Evolutionary conservation across 2,888 invertebrate genomes (phyloP), one percentile per base, ranked within the genome.

Genomic region (Chymomyza procnemis): DNA sequence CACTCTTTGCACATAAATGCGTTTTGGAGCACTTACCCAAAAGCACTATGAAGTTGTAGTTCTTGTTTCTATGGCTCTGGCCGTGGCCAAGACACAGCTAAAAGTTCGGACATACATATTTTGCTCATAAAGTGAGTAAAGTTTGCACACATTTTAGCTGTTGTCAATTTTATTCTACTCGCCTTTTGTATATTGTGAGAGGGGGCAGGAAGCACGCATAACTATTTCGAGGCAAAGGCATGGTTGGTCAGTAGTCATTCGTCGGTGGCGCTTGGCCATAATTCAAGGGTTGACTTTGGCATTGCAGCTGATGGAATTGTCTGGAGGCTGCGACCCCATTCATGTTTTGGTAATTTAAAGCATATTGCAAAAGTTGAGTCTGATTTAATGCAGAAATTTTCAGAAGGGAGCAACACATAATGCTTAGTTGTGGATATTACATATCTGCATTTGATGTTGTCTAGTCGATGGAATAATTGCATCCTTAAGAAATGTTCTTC

Each of bases 351-450:
- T 85, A 82, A 85, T 77, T 71, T 81, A 78, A 79, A 81, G 87
- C 88, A 88, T 85, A 88, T 88, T 88, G 88, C 86, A 71, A 86
- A 88, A 87, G 88, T 88, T 88, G 85, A 88, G 88, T 88, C 8
- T 88, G 88, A 78, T 87, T 81, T 87, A 80, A 78, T 78, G 79
- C 80, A 75, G 2, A 34, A 16, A 16, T 30, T 41, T 41, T 22
- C 1, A 5, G 34, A 9, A n/a, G 9, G 12, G 3, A 12, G 34
- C 6, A 6, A 34, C 1, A 9, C 5, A 34, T 26, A 1, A 26
- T 26, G 3, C 26, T 5, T 5, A 26, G 4, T 9, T 14, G 16
- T 56, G 19, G 12, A 1, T 54, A 21, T 54, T 12, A 12, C 55
- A 8, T 16, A 47, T 47, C 47, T 16, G 47, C 47, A 47, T 47